Evolutionary conservation across 1,140 invertebrate genomes (phyloP).

Genomic region (Heliconius eleuchia): DNA sequence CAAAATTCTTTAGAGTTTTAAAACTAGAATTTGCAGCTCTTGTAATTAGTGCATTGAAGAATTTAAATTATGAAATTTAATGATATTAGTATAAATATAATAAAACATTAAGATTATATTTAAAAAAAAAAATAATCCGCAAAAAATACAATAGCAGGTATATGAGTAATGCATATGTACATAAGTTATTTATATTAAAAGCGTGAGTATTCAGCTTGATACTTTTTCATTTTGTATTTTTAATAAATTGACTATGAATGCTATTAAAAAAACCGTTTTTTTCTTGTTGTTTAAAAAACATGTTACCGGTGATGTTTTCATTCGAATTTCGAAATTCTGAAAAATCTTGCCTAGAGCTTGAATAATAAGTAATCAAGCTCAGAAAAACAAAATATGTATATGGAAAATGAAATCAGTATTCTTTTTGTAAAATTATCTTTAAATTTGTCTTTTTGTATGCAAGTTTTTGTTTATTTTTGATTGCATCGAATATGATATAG

Average conservation of each 20-base stretch:
- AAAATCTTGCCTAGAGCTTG: conserved; percentile 23
- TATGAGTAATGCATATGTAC: background rate
- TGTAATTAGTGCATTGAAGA: too few relatives aligned
- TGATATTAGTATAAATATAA: too few relatives aligned
- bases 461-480: background rate
- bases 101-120: too few relatives aligned
- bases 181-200: background rate
- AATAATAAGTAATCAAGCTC: conserved; percentile 29
- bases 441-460: background rate
- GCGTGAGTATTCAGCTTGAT: background rate
- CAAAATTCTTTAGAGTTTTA: too few relatives aligned
- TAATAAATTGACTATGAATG: conserved; percentile 1
- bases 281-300: background rate
- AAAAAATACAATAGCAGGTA: too few relatives aligned
- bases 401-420: background rate
- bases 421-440: background rate
- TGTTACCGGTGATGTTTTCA: background rate
- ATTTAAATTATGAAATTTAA: too few relatives aligned
- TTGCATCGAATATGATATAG: background rate
- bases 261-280: background rate
- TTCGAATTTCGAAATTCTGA: background rate
- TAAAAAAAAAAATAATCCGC: too few relatives aligned
- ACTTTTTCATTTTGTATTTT: background rate
- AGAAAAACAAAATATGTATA: background rate
- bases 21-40: too few relatives aligned